Conservation (phyloP, 2,113 vertebrate species). For the Macrotis lagotis region DNA sequence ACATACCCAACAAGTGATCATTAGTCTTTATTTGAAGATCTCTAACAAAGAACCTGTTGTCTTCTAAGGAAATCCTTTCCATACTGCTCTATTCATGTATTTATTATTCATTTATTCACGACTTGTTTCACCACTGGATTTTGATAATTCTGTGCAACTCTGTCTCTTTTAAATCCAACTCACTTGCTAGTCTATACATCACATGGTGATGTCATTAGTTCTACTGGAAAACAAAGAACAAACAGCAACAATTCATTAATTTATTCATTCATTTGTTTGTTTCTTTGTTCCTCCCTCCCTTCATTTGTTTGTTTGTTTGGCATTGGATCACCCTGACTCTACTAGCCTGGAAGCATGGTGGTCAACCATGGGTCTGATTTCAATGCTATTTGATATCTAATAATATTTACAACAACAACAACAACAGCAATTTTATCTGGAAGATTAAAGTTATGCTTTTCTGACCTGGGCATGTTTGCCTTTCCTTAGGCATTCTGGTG, state of each 20-base stretch:
- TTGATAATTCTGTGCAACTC: neutral
- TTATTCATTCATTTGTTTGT: too few relatives aligned
- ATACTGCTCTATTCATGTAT: neutral
- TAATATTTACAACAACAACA: too few relatives aligned
- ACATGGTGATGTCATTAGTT: too few relatives aligned
- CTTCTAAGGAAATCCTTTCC: neutral
- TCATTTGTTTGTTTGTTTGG: neutral
- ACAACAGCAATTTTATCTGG: too few relatives aligned
- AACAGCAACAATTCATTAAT: neutral
- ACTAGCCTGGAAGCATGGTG: neutral
- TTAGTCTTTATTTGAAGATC: neutral
- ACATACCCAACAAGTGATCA: neutral
- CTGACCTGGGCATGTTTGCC: neutral
- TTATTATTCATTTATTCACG: neutral
- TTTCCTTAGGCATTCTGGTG: neutral
- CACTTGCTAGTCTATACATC: neutral
- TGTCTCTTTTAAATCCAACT: neutral
- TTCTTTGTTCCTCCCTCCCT: neutral
- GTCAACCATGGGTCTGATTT: neutral
- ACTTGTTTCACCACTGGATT: neutral
- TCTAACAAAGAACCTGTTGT: neutral
- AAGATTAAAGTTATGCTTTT: neutral
- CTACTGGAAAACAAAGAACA: neutral
- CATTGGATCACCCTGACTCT: neutral
- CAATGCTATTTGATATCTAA: neutral